phyloP scores from a whole-genome alignment of 2,797 vertebrate genomes.

The Toxotes lorentzi region DNA sequence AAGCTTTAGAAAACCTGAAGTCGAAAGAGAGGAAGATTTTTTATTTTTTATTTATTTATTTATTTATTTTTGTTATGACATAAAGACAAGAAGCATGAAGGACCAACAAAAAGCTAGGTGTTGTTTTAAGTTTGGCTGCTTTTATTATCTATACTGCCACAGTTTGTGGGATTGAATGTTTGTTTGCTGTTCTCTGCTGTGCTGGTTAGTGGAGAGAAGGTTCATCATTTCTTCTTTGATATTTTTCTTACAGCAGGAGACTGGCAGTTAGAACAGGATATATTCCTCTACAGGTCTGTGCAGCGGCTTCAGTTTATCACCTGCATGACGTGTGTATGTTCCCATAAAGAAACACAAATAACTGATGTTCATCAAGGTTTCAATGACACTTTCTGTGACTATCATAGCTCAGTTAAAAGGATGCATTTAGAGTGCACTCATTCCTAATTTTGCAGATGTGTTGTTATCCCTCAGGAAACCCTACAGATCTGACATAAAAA shows the following conservation, averaged over 20 bases:
- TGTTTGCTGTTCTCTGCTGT: constrained; percentile 43
- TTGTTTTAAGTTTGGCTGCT: constrained; percentile 37
- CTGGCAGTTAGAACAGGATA: constrained; percentile 1
- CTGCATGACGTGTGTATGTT: constrained; percentile 1
- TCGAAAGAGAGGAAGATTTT: constrained; percentile 37
- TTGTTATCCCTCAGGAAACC: too few relatives aligned
- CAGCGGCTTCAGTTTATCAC: neutral
- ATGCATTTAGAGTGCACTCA: neutral
- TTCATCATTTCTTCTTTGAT: constrained; percentile 38
- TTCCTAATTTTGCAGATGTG: too few relatives aligned
- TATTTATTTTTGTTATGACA: constrained; percentile 24
- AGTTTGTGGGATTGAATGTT: constrained; percentile 44
- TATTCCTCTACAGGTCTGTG: constrained; percentile 1
- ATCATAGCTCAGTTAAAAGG: neutral
- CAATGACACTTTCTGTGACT: neutral
- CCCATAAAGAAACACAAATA: neutral
- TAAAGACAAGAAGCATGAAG: constrained; percentile 37
- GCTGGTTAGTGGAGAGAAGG: constrained; percentile 31
- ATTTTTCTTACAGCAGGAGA: constrained; percentile 39
- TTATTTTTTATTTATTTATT: constrained; percentile 26
- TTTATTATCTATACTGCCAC: constrained; percentile 40
- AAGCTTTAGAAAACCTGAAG: constrained; percentile 38
- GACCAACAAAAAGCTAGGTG: neutral
- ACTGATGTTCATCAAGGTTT: neutral
- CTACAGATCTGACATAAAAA: too few relatives aligned